Percentiles rank a stretch among this genome's conserved stretches.
Evolutionary conservation across 2,113 vertebrate genomes (phyloP).

Genomic region (Mesembrinibis cayennensis): DNA sequence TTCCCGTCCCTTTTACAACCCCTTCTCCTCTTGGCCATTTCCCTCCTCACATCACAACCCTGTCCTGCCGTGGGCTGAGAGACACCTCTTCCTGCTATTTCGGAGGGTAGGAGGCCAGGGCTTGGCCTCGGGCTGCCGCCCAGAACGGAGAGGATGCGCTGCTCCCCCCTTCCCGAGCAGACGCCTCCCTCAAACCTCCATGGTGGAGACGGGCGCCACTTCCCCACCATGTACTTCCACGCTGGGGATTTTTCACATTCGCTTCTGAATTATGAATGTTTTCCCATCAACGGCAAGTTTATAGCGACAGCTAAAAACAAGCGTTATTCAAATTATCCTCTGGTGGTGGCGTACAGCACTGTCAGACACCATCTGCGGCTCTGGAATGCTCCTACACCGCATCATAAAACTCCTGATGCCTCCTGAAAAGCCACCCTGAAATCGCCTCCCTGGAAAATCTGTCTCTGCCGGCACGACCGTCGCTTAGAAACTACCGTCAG

Average conservation of each 20-base stretch:
- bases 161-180: not conserved
- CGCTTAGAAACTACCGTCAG: not conserved
- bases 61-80: rapidly evolving
- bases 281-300: constrained; percentile 29
- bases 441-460: not conserved
- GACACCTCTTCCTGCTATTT: not conserved
- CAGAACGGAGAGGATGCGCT: not conserved
- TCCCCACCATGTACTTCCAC: not conserved
- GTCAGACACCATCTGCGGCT: constrained; percentile 48
- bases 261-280: constrained; percentile 56
- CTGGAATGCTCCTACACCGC: not conserved
- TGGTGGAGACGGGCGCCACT: not conserved
- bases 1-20: not conserved
- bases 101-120: not conserved
- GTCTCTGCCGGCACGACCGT: not conserved
- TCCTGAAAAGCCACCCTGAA: constrained; percentile 50
- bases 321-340: constrained; percentile 59
- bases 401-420: constrained; percentile 6
- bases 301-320: constrained; percentile 42
- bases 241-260: constrained; percentile 6
- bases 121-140: not conserved
- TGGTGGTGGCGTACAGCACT: constrained; percentile 25
- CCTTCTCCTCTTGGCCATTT: not conserved
- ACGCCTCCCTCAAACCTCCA: not conserved
- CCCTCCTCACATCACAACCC: not conserved